Conservation (phyloP, 2,888 invertebrate species). For the Ischnura elegans region DNA sequence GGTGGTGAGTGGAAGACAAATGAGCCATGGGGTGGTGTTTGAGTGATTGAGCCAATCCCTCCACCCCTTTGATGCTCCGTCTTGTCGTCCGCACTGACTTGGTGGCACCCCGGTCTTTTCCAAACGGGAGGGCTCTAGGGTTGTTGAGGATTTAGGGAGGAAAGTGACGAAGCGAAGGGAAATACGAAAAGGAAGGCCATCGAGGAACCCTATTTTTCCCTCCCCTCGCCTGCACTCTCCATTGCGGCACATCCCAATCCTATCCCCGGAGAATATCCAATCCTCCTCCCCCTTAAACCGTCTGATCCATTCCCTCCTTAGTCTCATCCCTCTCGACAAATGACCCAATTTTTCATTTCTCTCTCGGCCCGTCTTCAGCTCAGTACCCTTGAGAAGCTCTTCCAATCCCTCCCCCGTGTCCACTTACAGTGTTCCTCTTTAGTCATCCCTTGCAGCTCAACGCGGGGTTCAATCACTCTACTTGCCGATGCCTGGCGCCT, state of each 20-base stretch:
- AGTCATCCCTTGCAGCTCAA: background rate
- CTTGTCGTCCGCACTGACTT: conserved; percentile 11
- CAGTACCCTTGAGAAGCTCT: background rate
- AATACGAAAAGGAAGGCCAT: conserved; percentile 14
- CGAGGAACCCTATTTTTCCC: background rate
- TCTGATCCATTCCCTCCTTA: conserved; percentile 16
- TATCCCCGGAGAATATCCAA: conserved; percentile 15
- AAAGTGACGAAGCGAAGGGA: background rate
- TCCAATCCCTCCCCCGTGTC: background rate
- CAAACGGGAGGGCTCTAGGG: background rate
- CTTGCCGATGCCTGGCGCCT: background rate
- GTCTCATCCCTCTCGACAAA: conserved; percentile 22
- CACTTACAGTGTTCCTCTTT: background rate
- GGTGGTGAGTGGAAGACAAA: conserved; percentile 8
- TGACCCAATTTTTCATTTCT: conserved; percentile 38
- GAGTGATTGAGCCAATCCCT: background rate
- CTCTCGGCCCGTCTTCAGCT: background rate
- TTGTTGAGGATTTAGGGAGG: background rate
- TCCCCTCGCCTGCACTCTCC: background rate
- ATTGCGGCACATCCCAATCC: conserved; percentile 14
- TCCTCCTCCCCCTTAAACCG: conserved; percentile 7
- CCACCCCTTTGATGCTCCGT: background rate
- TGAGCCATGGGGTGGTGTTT: background rate
- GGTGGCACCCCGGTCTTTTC: background rate
- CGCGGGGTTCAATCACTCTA: background rate